phyloP scores from a whole-genome alignment of 2,113 vertebrate species.

The Eolophus roseicapilla region DNA sequence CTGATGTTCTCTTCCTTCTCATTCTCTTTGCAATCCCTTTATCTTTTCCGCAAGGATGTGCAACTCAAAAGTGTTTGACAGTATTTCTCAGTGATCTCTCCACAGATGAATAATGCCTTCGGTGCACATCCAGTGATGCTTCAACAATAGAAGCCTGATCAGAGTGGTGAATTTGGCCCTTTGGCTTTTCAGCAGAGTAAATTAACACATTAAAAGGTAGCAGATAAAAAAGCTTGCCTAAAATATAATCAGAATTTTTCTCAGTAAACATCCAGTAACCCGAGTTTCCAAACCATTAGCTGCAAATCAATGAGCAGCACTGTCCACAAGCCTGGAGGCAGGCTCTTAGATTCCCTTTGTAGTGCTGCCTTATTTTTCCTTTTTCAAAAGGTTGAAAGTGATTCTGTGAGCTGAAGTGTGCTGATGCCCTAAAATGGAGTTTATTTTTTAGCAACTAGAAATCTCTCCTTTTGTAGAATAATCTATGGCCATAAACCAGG shows the following conservation, averaged over 20 bases:
- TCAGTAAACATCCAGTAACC: background rate
- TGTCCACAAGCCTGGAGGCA: slow-evolving; percentile 2
- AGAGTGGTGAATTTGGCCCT: slow-evolving; percentile 21
- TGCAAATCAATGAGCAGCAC: slow-evolving; percentile 15
- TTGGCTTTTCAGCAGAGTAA: slow-evolving; percentile 37
- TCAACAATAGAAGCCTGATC: slow-evolving; percentile 40
- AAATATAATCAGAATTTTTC: slow-evolving; percentile 41
- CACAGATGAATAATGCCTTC: slow-evolving; percentile 31
- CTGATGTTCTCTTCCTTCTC: slow-evolving; percentile 39
- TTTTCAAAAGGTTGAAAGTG: background rate
- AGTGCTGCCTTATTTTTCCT: slow-evolving; percentile 9
- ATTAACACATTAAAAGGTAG: slow-evolving; percentile 63
- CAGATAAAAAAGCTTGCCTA: slow-evolving; percentile 40
- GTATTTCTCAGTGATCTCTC: slow-evolving; percentile 12
- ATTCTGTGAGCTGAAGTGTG: background rate
- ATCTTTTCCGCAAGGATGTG: slow-evolving; percentile 42
- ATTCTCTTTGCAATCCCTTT: slow-evolving; percentile 44
- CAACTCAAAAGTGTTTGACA: slow-evolving; percentile 18
- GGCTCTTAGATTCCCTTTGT: slow-evolving; percentile 11
- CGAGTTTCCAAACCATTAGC: background rate
- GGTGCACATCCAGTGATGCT: slow-evolving; percentile 14
- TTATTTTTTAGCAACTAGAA: background rate
- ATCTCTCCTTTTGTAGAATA: background rate
- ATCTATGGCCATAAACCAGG: background rate
- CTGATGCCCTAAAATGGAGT: background rate